Conservation (phyloP, 1,140 invertebrate species). For the Panulirus ornatus region DNA sequence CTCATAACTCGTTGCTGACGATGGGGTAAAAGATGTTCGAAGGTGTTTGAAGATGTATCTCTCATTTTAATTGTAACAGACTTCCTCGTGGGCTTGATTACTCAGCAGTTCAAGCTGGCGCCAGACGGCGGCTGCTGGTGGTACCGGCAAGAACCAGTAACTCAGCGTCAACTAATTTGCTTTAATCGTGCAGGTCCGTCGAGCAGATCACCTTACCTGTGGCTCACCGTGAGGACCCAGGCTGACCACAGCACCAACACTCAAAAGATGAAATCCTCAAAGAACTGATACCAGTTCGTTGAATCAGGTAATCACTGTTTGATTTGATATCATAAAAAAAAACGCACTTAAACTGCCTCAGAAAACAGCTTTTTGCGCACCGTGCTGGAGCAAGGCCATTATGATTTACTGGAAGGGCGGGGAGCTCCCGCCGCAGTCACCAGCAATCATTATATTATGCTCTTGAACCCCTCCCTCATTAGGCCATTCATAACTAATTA, state of each 20-base stretch:
- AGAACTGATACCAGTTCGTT: neutral
- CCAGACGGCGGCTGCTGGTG: neutral
- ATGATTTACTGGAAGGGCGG: neutral
- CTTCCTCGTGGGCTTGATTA: neutral
- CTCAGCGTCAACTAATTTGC: neutral
- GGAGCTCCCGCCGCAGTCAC: neutral
- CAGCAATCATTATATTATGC: neutral
- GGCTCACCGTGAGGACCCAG: no score
- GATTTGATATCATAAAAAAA: neutral
- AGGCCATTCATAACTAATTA: slow-evolving; percentile 3
- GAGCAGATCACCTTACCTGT: no score
- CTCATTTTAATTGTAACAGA: no score
- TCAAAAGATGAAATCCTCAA: neutral
- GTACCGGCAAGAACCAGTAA: neutral
- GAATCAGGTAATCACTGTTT: neutral
- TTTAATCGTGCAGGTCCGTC: neutral
- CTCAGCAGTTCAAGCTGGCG: neutral
- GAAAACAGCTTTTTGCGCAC: neutral
- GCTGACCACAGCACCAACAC: neutral
- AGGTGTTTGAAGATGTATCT: no score
- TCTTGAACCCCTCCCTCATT: neutral
- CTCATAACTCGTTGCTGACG: no score
- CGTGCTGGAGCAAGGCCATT: neutral
- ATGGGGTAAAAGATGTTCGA: no score
- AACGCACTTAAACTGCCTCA: slow-evolving; percentile 1